Base-by-base conservation (phyloP, 2,113 vertebrate species). In the Fulica atra region DNA sequence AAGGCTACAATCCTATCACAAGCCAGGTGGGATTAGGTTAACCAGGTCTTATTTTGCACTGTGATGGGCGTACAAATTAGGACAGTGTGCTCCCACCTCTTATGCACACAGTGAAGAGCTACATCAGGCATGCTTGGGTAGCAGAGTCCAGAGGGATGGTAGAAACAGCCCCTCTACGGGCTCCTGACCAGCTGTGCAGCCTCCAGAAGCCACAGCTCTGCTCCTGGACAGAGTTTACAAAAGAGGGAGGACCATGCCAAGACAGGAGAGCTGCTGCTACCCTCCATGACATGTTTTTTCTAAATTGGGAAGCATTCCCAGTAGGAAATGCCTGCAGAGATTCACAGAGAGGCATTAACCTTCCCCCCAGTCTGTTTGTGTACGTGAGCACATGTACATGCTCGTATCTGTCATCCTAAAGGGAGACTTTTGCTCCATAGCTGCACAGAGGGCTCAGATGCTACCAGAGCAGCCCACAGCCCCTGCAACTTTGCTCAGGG, bases 281-380 rank as follows among this genome's bases (percentile, higher is more conserved):
- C 19, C 19, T 72, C 53, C 33, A 7, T 21, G 26, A 78, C 56
- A 56, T 4, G 10, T 56, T 94, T 80, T 46, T 59, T 63, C 64
- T 88, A 48, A 71, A 54, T 54, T 57, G 82, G 88, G 80, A 92
- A 88, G 20, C 2, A 1, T 60, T 94, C 76, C 88, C 72, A 92
- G 68, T 33, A 90, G 68, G 80, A 96, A 96, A 89, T 81, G 88
- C 77, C 76, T 92, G 77, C 80, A 88, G 88, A 81, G 66, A 71
- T 74, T 86, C 70, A 44, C 36, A 54, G 10, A 90, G 64, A 86
- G 74, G 69, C 60, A 83, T 74, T 74, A 89, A 81, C 64, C 72
- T 83, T 74, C 42, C 19, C 46, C 64, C 35, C 44, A 46, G 72
- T 21, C 38, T 89, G 53, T 60, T 14, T 88, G 53, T 81, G 76